phyloP scores from a whole-genome alignment of 1,140 invertebrate species.

The Nephotettix cincticeps region DNA sequence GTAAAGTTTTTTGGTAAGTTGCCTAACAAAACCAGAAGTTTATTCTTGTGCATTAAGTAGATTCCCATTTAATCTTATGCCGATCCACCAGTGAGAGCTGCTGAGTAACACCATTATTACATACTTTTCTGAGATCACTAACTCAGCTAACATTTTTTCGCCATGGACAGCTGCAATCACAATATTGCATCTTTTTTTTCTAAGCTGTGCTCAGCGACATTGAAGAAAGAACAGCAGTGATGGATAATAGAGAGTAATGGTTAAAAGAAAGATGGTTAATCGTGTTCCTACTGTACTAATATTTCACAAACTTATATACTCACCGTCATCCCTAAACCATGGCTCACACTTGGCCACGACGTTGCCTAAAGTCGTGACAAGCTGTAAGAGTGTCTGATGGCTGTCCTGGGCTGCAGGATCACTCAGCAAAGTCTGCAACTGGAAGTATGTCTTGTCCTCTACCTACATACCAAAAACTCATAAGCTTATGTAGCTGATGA shows the following conservation, averaged over 20 bases:
- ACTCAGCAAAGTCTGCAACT: slow-evolving; percentile 64
- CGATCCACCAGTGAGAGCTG: no score
- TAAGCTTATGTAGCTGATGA: no score
- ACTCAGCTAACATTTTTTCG: no score
- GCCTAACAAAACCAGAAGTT: no score
- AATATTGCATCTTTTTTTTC: neutral
- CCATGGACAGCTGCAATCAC: no score
- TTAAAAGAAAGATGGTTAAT: slow-evolving; percentile 12
- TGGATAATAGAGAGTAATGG: neutral
- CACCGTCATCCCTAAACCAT: slow-evolving; percentile 59
- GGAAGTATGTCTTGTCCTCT: slow-evolving; percentile 68
- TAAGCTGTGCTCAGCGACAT: neutral
- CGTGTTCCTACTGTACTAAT: neutral
- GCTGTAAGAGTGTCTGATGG: slow-evolving; percentile 48
- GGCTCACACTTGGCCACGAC: slow-evolving; percentile 54
- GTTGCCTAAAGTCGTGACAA: slow-evolving; percentile 53
- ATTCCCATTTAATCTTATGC: no score
- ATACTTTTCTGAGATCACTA: no score
- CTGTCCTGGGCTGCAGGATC: slow-evolving; percentile 53
- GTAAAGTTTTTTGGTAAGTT: no score
- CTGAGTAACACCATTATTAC: no score
- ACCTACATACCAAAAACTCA: slow-evolving; percentile 56
- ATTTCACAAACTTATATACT: slow-evolving; percentile 22
- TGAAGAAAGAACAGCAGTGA: neutral
- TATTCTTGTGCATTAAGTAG: no score